Evolutionary conservation across 2,797 vertebrate genomes (phyloP).

Genomic region (Cyclura pinguis): DNA sequence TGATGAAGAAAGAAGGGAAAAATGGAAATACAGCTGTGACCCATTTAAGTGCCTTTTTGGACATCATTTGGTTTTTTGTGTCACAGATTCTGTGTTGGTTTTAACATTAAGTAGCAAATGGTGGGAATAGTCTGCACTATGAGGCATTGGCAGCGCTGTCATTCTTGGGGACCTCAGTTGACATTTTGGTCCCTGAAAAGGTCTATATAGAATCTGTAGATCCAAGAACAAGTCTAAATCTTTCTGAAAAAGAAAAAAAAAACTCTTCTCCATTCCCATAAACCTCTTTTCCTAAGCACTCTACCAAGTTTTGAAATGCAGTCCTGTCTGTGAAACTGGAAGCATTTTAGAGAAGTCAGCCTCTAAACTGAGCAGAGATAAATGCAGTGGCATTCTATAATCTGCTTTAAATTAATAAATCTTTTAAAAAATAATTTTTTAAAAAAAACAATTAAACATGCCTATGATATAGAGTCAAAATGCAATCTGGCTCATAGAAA

Average conservation of each 20-base stretch:
- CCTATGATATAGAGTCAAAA: not conserved
- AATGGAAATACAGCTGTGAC: not conserved
- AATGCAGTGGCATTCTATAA: constrained; percentile 3
- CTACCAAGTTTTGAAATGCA: not conserved
- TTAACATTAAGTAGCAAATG: not conserved
- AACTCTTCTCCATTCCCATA: not conserved
- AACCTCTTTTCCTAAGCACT: not conserved
- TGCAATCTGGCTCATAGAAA: not conserved
- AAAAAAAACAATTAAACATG: not conserved
- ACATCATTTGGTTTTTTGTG: not conserved
- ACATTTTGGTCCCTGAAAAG: not conserved
- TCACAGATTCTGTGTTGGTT: not conserved
- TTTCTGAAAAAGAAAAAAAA: not conserved
- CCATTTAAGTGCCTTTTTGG: not conserved
- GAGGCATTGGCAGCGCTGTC: not conserved
- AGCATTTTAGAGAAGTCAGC: not conserved
- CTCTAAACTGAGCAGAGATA: not conserved
- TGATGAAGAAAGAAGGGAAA: not conserved
- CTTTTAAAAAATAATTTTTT: not conserved
- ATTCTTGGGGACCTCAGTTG: not conserved
- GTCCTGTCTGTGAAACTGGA: not conserved
- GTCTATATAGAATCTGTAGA: not conserved
- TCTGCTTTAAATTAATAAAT: not conserved
- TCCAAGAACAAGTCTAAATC: not conserved
- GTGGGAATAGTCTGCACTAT: not conserved